Base-by-base conservation (phyloP, 2,113 vertebrate species). In the Trinectes maculatus region DNA sequence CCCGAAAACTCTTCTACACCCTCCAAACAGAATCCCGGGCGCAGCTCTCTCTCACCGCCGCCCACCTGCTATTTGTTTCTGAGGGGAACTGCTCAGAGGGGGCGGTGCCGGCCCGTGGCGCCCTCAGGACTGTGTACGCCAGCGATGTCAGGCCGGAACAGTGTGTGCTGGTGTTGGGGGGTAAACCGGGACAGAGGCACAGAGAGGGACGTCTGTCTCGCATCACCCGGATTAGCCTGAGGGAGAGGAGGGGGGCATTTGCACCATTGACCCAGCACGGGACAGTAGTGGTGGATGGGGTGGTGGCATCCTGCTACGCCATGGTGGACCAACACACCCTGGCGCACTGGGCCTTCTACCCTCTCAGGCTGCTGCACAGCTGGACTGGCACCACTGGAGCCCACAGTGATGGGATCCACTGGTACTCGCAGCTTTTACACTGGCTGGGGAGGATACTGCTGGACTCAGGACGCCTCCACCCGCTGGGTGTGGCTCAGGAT, bases 271-370 rank as follows among this genome's bases (percentile, higher is more conserved):
- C 96, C 0, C 87, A 79, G 74, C 94, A 94, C 0, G 96, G 96
- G 63, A 97, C 96, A 0, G 58, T 98, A 67, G 93, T 97, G 84
- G 96, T 98, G 66, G 92, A 97, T 0, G 93, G 93, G 0, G 92
- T 96, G 77, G 90, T 95, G 49, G 92, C 93, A 28, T 98, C 96
- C 4, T 98, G 96, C 89, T 98, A 96, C 0, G 96, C 96, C 0
- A 83, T 92, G 3, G 89, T 98, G 82, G 91, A 93, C 60, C 89
- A 93, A 70, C 96, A 97, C 56, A 62, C 43, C 21, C 84, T 97
- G 66, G 96, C 96, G 2, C 96, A 98, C 86, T 52, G 93, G 91
- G 95, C 94, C 19, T 96, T 97, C 74, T 92, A 91, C 84, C 96
- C 96, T 0, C 89, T 98, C 8, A 86, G 96, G 69, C 87, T 97